A percentile compares a stretch with the other conserved stretches of the same genome.
phyloP scores from a whole-genome alignment of 2,888 invertebrate species.

The Rhagium mordax region DNA sequence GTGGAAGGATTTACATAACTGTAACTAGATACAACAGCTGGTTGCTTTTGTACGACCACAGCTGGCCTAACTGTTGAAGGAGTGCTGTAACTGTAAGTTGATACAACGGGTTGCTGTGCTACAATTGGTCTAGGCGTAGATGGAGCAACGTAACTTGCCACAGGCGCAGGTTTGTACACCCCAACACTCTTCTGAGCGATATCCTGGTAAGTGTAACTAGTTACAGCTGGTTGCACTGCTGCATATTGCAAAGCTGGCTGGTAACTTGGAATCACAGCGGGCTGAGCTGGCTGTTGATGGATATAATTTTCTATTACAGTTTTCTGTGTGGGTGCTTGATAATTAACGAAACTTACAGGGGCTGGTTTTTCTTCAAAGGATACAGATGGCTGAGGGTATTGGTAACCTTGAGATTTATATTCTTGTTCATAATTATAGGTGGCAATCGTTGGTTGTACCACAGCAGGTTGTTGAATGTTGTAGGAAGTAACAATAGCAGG shows the following conservation, averaged over 20 bases:
- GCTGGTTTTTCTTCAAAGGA: constrained; percentile 47
- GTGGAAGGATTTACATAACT: constrained; percentile 16
- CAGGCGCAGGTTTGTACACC: constrained; percentile 41
- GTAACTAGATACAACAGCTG: neutral
- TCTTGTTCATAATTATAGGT: constrained; percentile 50
- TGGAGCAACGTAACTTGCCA: constrained; percentile 46
- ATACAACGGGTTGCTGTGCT: neutral
- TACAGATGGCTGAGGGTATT: constrained; percentile 60
- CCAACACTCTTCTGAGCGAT: constrained; percentile 13
- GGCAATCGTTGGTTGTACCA: constrained; percentile 31
- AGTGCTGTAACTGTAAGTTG: constrained; percentile 1
- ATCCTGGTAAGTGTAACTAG: constrained; percentile 37
- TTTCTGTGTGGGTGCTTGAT: constrained; percentile 66
- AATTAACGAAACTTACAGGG: constrained; percentile 68
- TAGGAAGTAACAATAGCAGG: constrained; percentile 37
- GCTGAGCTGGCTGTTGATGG: neutral
- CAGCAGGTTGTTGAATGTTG: constrained; percentile 36
- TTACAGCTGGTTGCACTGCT: constrained; percentile 26
- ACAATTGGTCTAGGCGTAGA: neutral
- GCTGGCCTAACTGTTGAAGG: constrained; percentile 29
- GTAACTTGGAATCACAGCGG: neutral
- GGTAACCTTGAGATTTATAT: constrained; percentile 61
- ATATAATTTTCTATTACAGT: constrained; percentile 40
- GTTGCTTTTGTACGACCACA: constrained; percentile 3
- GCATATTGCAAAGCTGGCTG: constrained; percentile 11